Evolutionary conservation across 2,888 invertebrate genomes (phyloP).

Genomic region (Liodrosophila aerea): DNA sequence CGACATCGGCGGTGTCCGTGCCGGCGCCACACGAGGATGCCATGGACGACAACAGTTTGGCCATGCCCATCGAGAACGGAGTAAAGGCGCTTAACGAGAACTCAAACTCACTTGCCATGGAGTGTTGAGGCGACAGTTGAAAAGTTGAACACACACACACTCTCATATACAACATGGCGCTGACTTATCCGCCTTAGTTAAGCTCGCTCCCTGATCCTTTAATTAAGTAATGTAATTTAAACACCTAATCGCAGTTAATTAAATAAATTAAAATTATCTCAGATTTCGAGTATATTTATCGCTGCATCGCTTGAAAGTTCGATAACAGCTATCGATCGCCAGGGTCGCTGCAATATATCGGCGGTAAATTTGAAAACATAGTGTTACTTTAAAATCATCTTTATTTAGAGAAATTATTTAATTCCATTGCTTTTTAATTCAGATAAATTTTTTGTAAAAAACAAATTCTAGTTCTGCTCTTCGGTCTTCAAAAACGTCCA

Average conservation of each 20-base stretch:
- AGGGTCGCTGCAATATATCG: too few relatives aligned
- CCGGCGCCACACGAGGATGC: conserved; percentile 58
- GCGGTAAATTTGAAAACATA: too few relatives aligned
- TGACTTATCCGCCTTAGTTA: conserved; percentile 21
- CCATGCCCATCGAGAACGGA: conserved; percentile 79
- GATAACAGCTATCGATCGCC: conserved; percentile 10
- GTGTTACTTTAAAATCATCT: too few relatives aligned
- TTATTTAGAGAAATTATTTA: too few relatives aligned
- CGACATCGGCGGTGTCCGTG: conserved; percentile 49
- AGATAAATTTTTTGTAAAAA: too few relatives aligned
- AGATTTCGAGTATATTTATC: not conserved
- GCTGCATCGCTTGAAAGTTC: conserved; percentile 1
- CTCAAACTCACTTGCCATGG: conserved; percentile 83
- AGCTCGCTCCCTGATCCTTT: conserved; percentile 21
- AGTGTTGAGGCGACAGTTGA: conserved; percentile 76
- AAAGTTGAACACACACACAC: conserved; percentile 23
- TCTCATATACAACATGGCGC: conserved; percentile 16
- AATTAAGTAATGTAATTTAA: conserved; percentile 69
- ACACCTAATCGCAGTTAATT: conserved; percentile 48
- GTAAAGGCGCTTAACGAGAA: conserved; percentile 81
- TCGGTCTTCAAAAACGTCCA: too few relatives aligned
- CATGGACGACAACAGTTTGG: conserved; percentile 81
- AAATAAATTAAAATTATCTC: conserved; percentile 57
- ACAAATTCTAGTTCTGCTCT: too few relatives aligned
- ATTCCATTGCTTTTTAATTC: too few relatives aligned